Evolutionary conservation across 2,797 vertebrate genomes (phyloP).

Genomic region (Sardinella longiceps): DNA sequence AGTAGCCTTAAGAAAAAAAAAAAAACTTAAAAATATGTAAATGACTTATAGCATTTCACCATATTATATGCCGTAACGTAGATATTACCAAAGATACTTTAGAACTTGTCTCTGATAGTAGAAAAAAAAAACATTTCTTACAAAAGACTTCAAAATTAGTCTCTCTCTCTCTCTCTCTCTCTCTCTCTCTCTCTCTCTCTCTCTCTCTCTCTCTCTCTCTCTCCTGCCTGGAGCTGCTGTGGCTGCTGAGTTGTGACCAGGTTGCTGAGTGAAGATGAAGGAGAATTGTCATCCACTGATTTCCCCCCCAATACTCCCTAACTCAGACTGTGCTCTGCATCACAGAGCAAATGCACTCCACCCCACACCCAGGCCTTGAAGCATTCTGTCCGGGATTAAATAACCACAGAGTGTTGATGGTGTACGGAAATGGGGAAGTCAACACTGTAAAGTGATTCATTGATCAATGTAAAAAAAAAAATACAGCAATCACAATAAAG

Average conservation of each 20-base stretch:
- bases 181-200: not conserved
- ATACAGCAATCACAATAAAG: no score
- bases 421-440: not conserved
- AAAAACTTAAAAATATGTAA: no score
- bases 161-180: conserved; percentile 1
- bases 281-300: not conserved
- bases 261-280: not conserved
- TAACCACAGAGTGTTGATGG: not conserved
- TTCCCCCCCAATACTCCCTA: not conserved
- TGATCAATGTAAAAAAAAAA: no score
- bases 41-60: no score
- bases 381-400: not conserved
- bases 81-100: no score
- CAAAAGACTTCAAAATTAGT: not conserved
- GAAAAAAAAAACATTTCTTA: not conserved
- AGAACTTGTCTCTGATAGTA: no score
- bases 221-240: not conserved
- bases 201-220: not conserved
- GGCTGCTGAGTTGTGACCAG: not conserved
- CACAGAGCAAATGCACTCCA: no score
- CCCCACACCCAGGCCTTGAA: not conserved
- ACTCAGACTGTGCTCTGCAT: not conserved
- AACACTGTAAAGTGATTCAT: no score
- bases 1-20: no score
- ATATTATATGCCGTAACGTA: no score